Evolutionary conservation across 1,140 invertebrate genomes (phyloP), one percentile per base, ranked within the genome.

Genomic region (Ceratosolen solmsi): DNA sequence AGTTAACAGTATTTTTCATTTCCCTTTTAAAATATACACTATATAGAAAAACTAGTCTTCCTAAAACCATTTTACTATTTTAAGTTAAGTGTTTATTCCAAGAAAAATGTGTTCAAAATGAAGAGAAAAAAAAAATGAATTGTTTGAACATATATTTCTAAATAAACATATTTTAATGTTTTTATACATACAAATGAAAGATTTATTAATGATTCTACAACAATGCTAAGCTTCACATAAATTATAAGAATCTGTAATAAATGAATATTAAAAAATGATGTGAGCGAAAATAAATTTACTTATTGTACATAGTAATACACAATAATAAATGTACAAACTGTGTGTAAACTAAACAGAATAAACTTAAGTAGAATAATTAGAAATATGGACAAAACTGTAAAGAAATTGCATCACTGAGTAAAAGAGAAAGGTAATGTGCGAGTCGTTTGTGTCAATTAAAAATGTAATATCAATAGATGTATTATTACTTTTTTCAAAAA

Each of bases 261-360:
- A 75, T 76, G 33, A 75, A 75, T 56, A 76, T 81, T 20, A 65
- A 75, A 72, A 22, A 68, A 51, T 51, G n/a, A 60, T 56, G 49
- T 56, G 80, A 65, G 13, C 76, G 33, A 68, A 81, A 81, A 76
- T 81, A 81, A 58, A 76, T 81, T 82, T 82, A 77, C 74, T 82
- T 58, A 77, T 82, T 77, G 80, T 77, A 77, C 74, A 77, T 76
- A 60, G 25, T 46, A 82, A 68, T 82, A 82, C 73, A 82, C 71
- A 75, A 54, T 73, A 80, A 60, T 82, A 82, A 82, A 82, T 82
- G 60, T 82, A 82, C 80, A 82, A 76, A 82, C 76, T 72, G n/a
- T 58, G 25, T 38, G 72, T 46, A 74, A 65, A 80, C 30, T 63
- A 56, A 76, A 76, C 56, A 68, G 27, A 38, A 70, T 70, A 33